These are phyloP conservation scores for Eudasyphora cyanicolor DNA, from an alignment of 2,888 invertebrate species.

Conservation along the genomic window DNA sequence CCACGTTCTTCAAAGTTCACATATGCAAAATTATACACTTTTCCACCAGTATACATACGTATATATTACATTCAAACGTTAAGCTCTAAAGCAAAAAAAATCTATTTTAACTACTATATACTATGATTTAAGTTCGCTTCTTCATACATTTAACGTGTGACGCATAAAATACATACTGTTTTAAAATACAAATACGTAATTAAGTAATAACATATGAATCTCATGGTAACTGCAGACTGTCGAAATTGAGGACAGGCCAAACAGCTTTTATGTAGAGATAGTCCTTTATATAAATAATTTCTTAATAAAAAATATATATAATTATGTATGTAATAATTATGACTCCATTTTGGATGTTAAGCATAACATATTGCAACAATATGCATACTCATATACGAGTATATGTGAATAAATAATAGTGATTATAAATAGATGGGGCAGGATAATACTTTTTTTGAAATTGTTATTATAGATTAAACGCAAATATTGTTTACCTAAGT, in stretches of 20 bases:
- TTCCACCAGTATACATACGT: slow-evolving; percentile 9
- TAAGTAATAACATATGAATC: too few relatives aligned
- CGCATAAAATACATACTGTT: slow-evolving; percentile 38
- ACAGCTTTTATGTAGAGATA: too few relatives aligned
- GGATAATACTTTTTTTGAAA: not conserved
- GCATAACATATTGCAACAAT: not conserved
- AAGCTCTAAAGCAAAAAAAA: slow-evolving; percentile 64
- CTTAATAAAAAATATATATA: too few relatives aligned
- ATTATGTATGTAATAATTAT: too few relatives aligned
- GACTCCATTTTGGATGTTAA: too few relatives aligned
- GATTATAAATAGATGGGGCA: not conserved
- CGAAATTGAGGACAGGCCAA: too few relatives aligned
- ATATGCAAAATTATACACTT: slow-evolving; percentile 30
- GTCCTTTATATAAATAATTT: too few relatives aligned
- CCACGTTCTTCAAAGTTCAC: slow-evolving; percentile 45
- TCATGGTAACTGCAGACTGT: too few relatives aligned
- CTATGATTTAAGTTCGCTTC: slow-evolving; percentile 54
- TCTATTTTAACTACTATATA: slow-evolving; percentile 58
- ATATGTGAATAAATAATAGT: not conserved
- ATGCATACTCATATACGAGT: too few relatives aligned
- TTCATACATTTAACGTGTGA: slow-evolving; percentile 54
- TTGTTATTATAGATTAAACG: not conserved
- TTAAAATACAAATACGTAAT: not conserved
- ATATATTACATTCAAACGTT: slow-evolving; percentile 41
- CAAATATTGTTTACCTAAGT: not conserved